These are phyloP conservation scores for Habroteleia sp. DNA, from an alignment of 2,888 invertebrate genomes.

Conservation along the genomic window DNA sequence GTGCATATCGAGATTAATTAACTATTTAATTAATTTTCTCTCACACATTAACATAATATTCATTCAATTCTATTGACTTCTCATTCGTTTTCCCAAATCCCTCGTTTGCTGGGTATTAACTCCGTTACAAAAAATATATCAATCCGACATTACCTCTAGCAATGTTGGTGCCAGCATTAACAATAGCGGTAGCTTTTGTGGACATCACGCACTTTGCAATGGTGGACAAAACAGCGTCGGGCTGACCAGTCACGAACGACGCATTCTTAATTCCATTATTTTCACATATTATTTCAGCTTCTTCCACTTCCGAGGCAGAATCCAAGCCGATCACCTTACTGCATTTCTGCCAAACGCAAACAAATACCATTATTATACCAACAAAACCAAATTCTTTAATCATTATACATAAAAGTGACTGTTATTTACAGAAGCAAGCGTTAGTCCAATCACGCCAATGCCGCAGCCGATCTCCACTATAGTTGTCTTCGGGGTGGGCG, in stretches of 20 bases:
- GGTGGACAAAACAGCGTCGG: constrained; percentile 72
- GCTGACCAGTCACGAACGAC: constrained; percentile 76
- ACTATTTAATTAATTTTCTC: too few relatives aligned
- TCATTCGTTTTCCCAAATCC: too few relatives aligned
- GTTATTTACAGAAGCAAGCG: constrained; percentile 76
- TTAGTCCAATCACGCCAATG: constrained; percentile 76
- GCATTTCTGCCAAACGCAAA: constrained; percentile 72
- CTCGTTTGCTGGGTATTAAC: too few relatives aligned
- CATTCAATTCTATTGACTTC: too few relatives aligned
- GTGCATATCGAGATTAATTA: too few relatives aligned
- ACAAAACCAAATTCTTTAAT: too few relatives aligned
- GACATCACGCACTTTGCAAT: constrained; percentile 70
- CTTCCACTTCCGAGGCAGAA: constrained; percentile 76
- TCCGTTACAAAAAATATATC: too few relatives aligned
- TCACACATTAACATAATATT: too few relatives aligned
- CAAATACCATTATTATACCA: too few relatives aligned
- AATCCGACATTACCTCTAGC: constrained; percentile 76
- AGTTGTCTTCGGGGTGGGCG: constrained; percentile 71
- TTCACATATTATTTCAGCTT: constrained; percentile 78
- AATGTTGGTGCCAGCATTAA: constrained; percentile 76
- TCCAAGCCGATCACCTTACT: constrained; percentile 78
- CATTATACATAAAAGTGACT: too few relatives aligned
- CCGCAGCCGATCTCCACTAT: constrained; percentile 79
- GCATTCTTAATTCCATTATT: constrained; percentile 78
- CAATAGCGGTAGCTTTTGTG: constrained; percentile 73